A percentile compares a stretch with the other conserved stretches of the same genome.
phyloP scores from a whole-genome alignment of 2,797 vertebrate species.

The Pteronotus mesoamericanus region DNA sequence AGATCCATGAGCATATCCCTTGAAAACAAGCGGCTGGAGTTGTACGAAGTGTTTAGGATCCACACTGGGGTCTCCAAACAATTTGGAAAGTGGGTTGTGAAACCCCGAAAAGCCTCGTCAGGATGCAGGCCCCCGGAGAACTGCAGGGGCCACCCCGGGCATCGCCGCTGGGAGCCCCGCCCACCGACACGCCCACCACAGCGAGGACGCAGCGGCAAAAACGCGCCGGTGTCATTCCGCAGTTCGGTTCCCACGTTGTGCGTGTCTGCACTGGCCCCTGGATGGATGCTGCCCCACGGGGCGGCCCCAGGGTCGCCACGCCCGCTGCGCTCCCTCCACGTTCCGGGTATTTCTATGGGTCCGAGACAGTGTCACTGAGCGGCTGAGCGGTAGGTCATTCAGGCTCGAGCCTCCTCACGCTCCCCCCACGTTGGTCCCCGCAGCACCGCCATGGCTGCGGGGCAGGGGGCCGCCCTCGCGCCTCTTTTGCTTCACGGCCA shows the following conservation, averaged over 20 bases:
- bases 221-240: slow-evolving; percentile 53
- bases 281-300: too few relatives aligned
- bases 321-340: neutral
- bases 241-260: neutral
- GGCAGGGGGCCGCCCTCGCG: too few relatives aligned
- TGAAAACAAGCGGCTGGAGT: neutral
- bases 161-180: too few relatives aligned
- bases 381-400: too few relatives aligned
- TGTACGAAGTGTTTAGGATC: neutral
- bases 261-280: slow-evolving; percentile 1
- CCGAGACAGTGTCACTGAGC: slow-evolving; percentile 28
- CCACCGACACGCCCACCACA: too few relatives aligned
- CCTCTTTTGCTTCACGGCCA: too few relatives aligned
- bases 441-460: too few relatives aligned
- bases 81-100: slow-evolving; percentile 45
- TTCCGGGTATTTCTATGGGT: neutral
- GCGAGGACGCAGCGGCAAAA: slow-evolving; percentile 29
- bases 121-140: slow-evolving; percentile 57
- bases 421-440: too few relatives aligned
- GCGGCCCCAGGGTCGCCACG: neutral
- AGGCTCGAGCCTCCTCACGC: too few relatives aligned
- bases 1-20: neutral
- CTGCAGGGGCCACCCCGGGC: too few relatives aligned
- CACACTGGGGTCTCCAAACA: slow-evolving; percentile 43
- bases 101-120: slow-evolving; percentile 56